These are phyloP conservation scores for Ispidina picta DNA, from an alignment of 2,797 vertebrate species.

Conservation along the genomic window DNA sequence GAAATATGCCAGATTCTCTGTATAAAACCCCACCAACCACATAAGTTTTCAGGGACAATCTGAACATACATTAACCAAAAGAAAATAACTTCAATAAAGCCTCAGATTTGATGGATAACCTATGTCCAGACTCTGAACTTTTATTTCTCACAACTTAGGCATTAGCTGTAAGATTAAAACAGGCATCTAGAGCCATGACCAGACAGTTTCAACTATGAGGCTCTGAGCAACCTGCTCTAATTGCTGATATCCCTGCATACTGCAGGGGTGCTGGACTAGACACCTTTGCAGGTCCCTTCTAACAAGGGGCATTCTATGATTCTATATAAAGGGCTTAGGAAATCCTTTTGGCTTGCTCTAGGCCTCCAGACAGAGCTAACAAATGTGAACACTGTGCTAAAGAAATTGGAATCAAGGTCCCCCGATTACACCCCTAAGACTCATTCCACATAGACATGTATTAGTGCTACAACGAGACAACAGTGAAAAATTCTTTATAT, in stretches of 20 bases:
- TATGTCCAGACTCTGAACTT: neutral
- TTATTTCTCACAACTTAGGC: neutral
- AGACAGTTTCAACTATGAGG: neutral
- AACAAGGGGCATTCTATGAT: no score
- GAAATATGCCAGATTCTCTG: neutral
- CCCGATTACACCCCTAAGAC: neutral
- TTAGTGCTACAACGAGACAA: neutral
- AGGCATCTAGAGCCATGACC: neutral
- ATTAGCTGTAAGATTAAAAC: neutral
- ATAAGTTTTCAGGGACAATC: neutral
- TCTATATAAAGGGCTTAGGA: neutral
- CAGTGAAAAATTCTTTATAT: neutral
- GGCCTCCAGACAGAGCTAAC: neutral
- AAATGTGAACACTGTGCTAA: neutral
- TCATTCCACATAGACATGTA: neutral
- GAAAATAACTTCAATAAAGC: neutral
- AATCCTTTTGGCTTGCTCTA: neutral
- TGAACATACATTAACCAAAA: neutral
- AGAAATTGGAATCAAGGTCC: neutral
- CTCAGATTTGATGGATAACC: neutral
- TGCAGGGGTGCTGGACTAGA: no score
- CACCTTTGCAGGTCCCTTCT: no score
- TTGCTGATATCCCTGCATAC: no score
- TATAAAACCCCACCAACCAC: neutral
- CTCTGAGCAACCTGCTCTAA: no score